Evolutionary conservation across 2,113 vertebrate species (phyloP).

Genomic region (Rhadina sibilatrix): DNA sequence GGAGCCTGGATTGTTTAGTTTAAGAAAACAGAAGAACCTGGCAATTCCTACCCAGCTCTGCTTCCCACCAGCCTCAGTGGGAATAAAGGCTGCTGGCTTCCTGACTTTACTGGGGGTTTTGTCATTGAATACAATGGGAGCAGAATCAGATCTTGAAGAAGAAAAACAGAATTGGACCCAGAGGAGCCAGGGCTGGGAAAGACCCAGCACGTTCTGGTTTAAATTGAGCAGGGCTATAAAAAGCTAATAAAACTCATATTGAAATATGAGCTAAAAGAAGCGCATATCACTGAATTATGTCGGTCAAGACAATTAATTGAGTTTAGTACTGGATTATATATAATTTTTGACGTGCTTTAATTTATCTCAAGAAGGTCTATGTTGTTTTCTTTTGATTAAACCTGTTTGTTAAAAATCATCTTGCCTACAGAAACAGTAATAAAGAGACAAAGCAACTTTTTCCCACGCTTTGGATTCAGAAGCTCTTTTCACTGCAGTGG

Average conservation of each 20-base stretch:
- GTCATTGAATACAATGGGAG: slow-evolving; percentile 52
- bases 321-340: not conserved
- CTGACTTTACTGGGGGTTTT: slow-evolving; percentile 50
- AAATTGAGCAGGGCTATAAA: slow-evolving; percentile 45
- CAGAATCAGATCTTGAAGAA: slow-evolving; percentile 45
- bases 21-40: slow-evolving; percentile 60
- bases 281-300: not conserved
- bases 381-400: not conserved
- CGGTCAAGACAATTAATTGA: slow-evolving; percentile 19
- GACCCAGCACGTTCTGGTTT: slow-evolving; percentile 45
- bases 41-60: slow-evolving; percentile 39
- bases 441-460: slow-evolving; percentile 55
- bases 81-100: slow-evolving; percentile 46
- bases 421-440: not conserved
- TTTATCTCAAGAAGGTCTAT: not conserved
- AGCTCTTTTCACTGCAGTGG: slow-evolving; percentile 67
- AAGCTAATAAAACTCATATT: slow-evolving; percentile 49
- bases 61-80: slow-evolving; percentile 55
- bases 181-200: slow-evolving; percentile 46
- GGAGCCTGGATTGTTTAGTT: slow-evolving; percentile 44
- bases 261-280: slow-evolving; percentile 50
- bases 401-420: not conserved
- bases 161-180: slow-evolving; percentile 48
- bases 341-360: not conserved
- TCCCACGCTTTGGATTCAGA: slow-evolving; percentile 59